Conservation (phyloP, 1,140 invertebrate genomes). For the Tribolium madens region DNA sequence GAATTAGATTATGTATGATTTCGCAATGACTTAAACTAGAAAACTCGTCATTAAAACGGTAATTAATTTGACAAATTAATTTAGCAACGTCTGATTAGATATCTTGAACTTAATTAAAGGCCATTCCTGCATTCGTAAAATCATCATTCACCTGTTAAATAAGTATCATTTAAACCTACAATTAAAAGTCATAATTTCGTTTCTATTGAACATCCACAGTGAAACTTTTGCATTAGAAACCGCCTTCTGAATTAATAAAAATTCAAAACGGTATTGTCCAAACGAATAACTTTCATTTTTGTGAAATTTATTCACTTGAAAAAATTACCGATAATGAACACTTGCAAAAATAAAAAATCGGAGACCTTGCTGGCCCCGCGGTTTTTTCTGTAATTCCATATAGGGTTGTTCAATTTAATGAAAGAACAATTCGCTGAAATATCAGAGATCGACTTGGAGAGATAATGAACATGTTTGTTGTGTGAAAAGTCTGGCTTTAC, state of each 20-base stretch:
- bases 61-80: constrained; percentile 22
- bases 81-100: constrained; percentile 26
- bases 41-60: constrained; percentile 23
- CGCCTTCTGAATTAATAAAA: constrained; percentile 14
- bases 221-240: constrained; percentile 16
- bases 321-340: constrained; percentile 4
- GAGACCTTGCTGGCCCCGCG: constrained; percentile 20
- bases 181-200: constrained; percentile 21
- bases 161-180: not conserved
- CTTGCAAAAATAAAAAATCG: not conserved
- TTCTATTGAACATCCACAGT: constrained; percentile 19
- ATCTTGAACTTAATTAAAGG: not conserved
- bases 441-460: constrained; percentile 7
- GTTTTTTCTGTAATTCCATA: constrained; percentile 17
- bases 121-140: not conserved
- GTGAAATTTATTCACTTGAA: not conserved
- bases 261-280: constrained; percentile 3
- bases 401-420: constrained; percentile 30
- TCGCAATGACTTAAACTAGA: constrained; percentile 10
- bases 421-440: constrained; percentile 22
- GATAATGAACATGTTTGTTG: constrained; percentile 23
- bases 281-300: constrained; percentile 19
- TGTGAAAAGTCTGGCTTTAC: constrained; percentile 15
- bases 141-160: not conserved
- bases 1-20: constrained; percentile 1